Evolutionary conservation across 2,797 vertebrate genomes (phyloP).

Genomic region (Hafferia zeledoni): DNA sequence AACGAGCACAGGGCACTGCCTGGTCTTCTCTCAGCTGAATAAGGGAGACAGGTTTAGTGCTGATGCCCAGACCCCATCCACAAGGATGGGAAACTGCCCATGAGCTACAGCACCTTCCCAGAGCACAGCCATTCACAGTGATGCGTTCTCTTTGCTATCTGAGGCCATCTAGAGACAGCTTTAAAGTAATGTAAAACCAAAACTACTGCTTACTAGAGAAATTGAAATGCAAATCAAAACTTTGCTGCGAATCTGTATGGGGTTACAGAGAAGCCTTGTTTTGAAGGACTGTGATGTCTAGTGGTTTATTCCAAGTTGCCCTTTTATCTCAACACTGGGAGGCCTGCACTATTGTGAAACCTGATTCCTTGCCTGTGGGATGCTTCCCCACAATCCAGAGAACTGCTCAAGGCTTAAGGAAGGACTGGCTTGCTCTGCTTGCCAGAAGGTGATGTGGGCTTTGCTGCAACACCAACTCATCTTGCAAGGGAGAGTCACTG

Average conservation of each 20-base stretch:
- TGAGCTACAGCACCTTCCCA: not conserved
- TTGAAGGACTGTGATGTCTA: not conserved
- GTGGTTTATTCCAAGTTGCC: not conserved
- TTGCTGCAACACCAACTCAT: not conserved
- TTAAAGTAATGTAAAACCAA: not conserved
- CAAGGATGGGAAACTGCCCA: not conserved
- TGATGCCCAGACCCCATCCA: not conserved
- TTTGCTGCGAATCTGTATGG: not conserved
- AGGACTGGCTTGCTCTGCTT: not conserved
- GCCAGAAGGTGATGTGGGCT: not conserved
- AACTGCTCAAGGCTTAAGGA: not conserved
- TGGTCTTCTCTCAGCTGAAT: not conserved
- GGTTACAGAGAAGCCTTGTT: not conserved
- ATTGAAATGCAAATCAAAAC: not conserved
- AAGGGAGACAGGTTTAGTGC: not conserved
- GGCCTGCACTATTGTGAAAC: not conserved
- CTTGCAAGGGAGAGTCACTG: not conserved
- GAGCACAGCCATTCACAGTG: not conserved
- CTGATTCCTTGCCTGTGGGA: not conserved
- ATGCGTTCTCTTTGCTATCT: not conserved
- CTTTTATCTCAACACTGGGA: not conserved
- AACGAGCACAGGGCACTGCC: not conserved
- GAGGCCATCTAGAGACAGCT: not conserved
- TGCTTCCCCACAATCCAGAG: not conserved
- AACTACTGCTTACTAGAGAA: not conserved